Base-by-base conservation (phyloP, 2,888 invertebrate genomes). In the Drosophila lacicola region DNA sequence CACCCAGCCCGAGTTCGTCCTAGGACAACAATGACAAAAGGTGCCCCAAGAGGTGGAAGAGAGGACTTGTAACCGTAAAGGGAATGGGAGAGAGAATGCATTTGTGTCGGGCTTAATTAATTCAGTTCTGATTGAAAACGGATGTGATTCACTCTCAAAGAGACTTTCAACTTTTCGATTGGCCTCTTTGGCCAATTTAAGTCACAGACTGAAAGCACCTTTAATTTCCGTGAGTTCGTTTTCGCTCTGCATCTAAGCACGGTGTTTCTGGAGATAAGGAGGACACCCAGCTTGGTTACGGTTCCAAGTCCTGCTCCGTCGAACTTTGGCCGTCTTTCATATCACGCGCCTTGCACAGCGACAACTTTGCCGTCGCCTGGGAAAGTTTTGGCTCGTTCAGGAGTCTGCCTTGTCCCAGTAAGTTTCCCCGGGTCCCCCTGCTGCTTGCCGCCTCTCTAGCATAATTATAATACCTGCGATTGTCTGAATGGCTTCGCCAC, bases 241-340 rank as follows among this genome's bases (percentile, higher is more conserved):
- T 14, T 19, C 44, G 14, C 14, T 36, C 14, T 45, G 44, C 42
- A 36, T 8, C 29, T 29, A 29, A 29, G 29, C 29, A 29, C 29
- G 29, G 29, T 29, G 29, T 29, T 29, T 0, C n/a, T 42, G 3
- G 25, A 60, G 74, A 72, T 75, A 77, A 75, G 57, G 45, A 62
- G 47, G 42, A 61, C 70, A 61, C 29, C 58, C 53, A 53, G 33
- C 37, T 42, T 50, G 44, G 54, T 37, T 49, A 33, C 46, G 60
- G 74, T 14, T 49, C 33, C 50, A 56, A 70, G 53, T 74, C 42
- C 45, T 41, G 33, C 65, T 39, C 49, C 53, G 70, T 62, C 73
- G 72, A 83, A 88, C 83, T 83, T 83, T 83, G 67, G 72, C 64
- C 70, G 88, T 88, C 83, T 87, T 85, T 83, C 80, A 88, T 88